Evolutionary conservation across 1,140 invertebrate species (phyloP), one percentile per base, ranked within the genome.

Genomic region (Drosophila trapezifrons): DNA sequence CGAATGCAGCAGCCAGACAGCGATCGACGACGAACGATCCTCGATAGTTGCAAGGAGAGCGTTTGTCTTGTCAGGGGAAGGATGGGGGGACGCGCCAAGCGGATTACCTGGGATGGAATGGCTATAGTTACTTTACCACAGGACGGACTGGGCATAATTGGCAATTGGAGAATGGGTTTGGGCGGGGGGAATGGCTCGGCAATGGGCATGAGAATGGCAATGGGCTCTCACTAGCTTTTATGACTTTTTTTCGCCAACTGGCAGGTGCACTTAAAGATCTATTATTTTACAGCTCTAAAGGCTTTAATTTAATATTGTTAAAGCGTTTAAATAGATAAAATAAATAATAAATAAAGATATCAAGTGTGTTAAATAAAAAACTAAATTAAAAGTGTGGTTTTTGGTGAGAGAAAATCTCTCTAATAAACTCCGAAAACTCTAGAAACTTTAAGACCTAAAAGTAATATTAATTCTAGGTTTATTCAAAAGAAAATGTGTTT

Each of bases 221-320:
- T 83, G 84, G 80, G 63, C 62, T 69, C 62, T 69, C 70, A 76
- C 74, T 81, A 76, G 71, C 35, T 87, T 87, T 87, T 87, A 79
- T 87, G 83, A 87, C 83, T 66, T 65, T 64, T 58, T 55, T 65
- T 69, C 43, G 54, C 65, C 51, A 62, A 64, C 47, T 45, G 58
- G 52, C 65, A 32, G 40, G 15, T 37, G 32, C 66, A 67, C 62
- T 67, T 25, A 8, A 35, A 69, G 10, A 66, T 66, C 32, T 12
- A n/a, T 22, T 20, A 35, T 32, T 22, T 9, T 37, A 15, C 1
- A 38, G 27, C 2, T 18, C 15, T 15, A 1, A 7, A 15, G 4
- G 4, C 2, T 22, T 22, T 6, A 37, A 54, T 22, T 0, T n/a
- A 37, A 54, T 54, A 10, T 22, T n/a, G 32, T n/a, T n/a, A n/a